Evolutionary conservation across 2,113 vertebrate species (phyloP).

Genomic region (Gobius niger): DNA sequence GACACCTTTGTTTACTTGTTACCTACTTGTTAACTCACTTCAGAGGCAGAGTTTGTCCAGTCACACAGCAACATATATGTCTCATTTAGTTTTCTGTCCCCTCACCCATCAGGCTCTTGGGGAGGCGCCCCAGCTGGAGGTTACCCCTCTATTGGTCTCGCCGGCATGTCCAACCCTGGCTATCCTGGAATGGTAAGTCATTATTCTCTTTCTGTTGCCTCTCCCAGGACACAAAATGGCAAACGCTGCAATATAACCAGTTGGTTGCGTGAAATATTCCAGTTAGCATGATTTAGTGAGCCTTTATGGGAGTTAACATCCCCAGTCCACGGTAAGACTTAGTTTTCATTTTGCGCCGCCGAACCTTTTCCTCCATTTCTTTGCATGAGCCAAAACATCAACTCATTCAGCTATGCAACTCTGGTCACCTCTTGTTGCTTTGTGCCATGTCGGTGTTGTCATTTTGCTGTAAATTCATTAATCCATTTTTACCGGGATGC

Average conservation of each 20-base stretch:
- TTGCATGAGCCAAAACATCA: slow-evolving; percentile 41
- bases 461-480: slow-evolving; percentile 6
- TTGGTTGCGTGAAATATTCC: slow-evolving; percentile 51
- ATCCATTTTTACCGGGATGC: slow-evolving; percentile 22
- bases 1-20: background rate
- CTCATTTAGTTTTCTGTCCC: background rate
- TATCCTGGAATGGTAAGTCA: slow-evolving; percentile 74
- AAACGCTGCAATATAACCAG: slow-evolving; percentile 15
- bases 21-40: slow-evolving; percentile 23
- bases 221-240: background rate
- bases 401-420: slow-evolving; percentile 10
- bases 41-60: slow-evolving; percentile 1
- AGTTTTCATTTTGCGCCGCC: slow-evolving; percentile 8
- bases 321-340: slow-evolving; percentile 57
- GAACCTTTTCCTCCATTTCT: slow-evolving; percentile 14
- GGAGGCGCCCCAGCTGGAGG: slow-evolving; percentile 69
- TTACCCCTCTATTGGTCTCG: slow-evolving; percentile 68
- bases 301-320: slow-evolving; percentile 43
- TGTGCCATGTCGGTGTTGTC: slow-evolving; percentile 21
- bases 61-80: background rate
- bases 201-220: slow-evolving; percentile 7
- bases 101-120: slow-evolving; percentile 65
- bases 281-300: slow-evolving; percentile 60
- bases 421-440: slow-evolving; percentile 24
- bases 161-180: slow-evolving; percentile 64